Base-by-base conservation (phyloP, 2,797 vertebrate genomes). In the Enteromius anoplus region DNA sequence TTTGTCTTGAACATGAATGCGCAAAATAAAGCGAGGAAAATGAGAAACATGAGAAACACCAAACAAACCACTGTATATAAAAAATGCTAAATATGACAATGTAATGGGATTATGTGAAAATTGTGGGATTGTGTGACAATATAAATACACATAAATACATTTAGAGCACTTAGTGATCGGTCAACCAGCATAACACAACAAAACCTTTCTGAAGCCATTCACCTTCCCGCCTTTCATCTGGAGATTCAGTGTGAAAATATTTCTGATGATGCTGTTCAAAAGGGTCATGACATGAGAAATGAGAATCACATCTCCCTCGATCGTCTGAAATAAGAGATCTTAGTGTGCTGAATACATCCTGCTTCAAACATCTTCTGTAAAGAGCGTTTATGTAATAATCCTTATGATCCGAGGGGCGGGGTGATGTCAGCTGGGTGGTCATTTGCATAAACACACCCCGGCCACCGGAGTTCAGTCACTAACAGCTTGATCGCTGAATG, bases 101-200 rank as follows among this genome's bases (percentile, higher is more conserved):
- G 8, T 14, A 60, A 60, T 26, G 23, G n/a, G 23, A 60, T 60
- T 26, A 62, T 26, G 23, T 23, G 23, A 62, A 62, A 14, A 60
- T 26, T 14, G 23, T 26, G 58, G 23, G 11, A 11, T n/a, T n/a
- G n/a, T n/a, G n/a, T n/a, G n/a, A 62, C 58, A 14, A 62, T 62
- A 62, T 62, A 62, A 26, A 60, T 60, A 60, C 23, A 60, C 12
- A 60, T 60, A 60, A 62, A 62, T 29, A 62, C 58, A 62, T 62
- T 62, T 26, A 62, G 58, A 62, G 58, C 58, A 62, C 23, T 62
- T 62, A 62, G 58, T 62, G 58, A 14, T 29, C n/a, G 12, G 5
- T 60, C 23, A 26, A 14, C n/a, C n/a, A 26, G 23, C 58, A 26
- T 4, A 26, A 26, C n/a, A 14, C 12, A 2, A 60, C 5, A 12